Evolutionary conservation across 2,797 vertebrate genomes (phyloP).

Genomic region (Erpetoichthys calabaricus): DNA sequence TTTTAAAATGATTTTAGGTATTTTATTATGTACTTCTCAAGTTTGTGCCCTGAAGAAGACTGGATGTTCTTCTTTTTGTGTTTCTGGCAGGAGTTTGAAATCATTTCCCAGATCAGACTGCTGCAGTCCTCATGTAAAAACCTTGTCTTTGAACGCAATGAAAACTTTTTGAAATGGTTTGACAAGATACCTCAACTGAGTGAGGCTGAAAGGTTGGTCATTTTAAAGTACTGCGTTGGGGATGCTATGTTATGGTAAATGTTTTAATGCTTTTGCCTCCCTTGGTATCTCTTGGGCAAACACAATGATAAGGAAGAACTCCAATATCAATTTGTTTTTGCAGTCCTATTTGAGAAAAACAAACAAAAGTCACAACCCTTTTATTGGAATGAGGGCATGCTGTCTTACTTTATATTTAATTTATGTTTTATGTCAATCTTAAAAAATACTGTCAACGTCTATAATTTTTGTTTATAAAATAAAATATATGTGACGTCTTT

Average conservation of each 20-base stretch:
- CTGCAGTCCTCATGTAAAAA: slow-evolving; percentile 75
- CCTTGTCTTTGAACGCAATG: slow-evolving; percentile 50
- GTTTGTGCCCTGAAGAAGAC: background rate
- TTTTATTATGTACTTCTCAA: background rate
- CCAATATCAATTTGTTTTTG: background rate
- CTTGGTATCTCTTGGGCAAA: too few species aligned
- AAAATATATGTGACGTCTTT: too few species aligned
- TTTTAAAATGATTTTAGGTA: too few species aligned
- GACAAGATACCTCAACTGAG: slow-evolving; percentile 50
- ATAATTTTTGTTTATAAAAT: too few species aligned
- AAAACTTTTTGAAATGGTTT: slow-evolving; percentile 64
- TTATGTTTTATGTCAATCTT: too few species aligned
- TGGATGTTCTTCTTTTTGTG: slow-evolving; percentile 10
- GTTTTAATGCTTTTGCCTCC: too few species aligned
- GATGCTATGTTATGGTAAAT: too few species aligned
- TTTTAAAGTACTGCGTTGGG: background rate
- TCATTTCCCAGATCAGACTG: slow-evolving; percentile 71
- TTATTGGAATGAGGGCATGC: too few species aligned
- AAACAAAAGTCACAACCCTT: too few species aligned
- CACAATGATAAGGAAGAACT: too few species aligned
- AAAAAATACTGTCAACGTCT: too few species aligned
- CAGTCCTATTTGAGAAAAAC: background rate
- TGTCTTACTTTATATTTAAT: too few species aligned
- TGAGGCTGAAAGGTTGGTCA: slow-evolving; percentile 61
- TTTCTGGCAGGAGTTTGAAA: slow-evolving; percentile 69